A percentile compares a stretch with the other conserved stretches of the same genome.
These are phyloP conservation scores for Plecotus auritus DNA, from an alignment of 2,113 vertebrate genomes.

Conservation along the genomic window DNA sequence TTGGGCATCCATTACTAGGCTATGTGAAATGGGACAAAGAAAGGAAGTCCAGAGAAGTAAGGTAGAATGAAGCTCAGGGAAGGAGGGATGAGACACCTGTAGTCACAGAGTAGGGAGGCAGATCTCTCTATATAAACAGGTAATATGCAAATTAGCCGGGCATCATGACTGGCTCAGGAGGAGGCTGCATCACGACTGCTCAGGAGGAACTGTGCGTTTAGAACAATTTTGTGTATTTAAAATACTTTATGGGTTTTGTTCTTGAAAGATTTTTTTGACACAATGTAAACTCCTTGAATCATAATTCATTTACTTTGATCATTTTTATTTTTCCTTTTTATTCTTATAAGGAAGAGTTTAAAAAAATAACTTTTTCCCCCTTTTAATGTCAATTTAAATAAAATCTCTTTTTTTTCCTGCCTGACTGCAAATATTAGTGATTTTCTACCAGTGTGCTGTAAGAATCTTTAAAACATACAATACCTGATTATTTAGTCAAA, in stretches of 20 bases:
- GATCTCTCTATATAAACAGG: not conserved
- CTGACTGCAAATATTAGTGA: not conserved
- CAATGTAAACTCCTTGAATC: not conserved
- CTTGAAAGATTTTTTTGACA: not conserved
- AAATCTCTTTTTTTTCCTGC: not conserved
- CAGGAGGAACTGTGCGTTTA: no score
- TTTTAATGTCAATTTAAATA: not conserved
- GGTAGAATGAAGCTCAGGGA: not conserved
- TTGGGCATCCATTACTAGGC: not conserved
- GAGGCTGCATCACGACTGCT: no score
- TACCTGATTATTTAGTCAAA: not conserved
- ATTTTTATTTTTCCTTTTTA: not conserved
- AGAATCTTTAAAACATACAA: not conserved
- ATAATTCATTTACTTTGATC: not conserved
- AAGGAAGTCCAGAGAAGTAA: not conserved
- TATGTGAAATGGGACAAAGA: not conserved
- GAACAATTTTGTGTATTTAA: not conserved
- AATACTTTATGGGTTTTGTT: not conserved
- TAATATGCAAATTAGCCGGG: no score
- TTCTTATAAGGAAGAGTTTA: not conserved
- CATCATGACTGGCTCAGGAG: no score
- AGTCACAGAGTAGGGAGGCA: not conserved
- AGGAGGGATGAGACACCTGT: not conserved
- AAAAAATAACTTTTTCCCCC: not conserved
- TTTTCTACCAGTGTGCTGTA: not conserved